A percentile compares a stretch with the other conserved stretches of the same genome.
These are phyloP conservation scores for Chamaedrilus cognettii DNA, from an alignment of 2,888 invertebrate genomes.

Conservation along the genomic window DNA sequence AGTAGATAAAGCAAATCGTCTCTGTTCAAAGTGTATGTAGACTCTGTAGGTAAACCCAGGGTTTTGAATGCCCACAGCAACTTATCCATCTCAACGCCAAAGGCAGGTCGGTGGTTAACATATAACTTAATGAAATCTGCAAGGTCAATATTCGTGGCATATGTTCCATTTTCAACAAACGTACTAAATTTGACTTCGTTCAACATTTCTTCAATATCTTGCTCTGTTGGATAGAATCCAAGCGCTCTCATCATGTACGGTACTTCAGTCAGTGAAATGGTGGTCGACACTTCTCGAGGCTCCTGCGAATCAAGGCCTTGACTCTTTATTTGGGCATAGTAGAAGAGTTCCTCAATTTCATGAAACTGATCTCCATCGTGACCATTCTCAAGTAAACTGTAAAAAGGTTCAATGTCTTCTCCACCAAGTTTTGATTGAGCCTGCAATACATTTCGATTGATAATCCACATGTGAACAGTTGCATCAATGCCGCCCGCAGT, in stretches of 20 bases:
- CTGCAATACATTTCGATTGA: slow-evolving; percentile 60
- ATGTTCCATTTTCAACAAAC: slow-evolving; percentile 61
- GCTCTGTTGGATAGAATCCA: slow-evolving; percentile 75
- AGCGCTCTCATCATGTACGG: slow-evolving; percentile 75
- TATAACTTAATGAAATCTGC: slow-evolving; percentile 60
- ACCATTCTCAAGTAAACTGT: slow-evolving; percentile 72
- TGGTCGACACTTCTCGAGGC: slow-evolving; percentile 66
- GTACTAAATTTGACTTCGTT: slow-evolving; percentile 61
- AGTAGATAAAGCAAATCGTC: slow-evolving; percentile 56
- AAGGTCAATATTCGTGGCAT: slow-evolving; percentile 67
- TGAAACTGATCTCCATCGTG: slow-evolving; percentile 71
- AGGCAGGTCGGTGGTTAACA: slow-evolving; percentile 59
- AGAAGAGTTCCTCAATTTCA: slow-evolving; percentile 76
- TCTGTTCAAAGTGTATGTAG: slow-evolving; percentile 46
- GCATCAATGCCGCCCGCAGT: slow-evolving; percentile 65
- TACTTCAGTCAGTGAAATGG: slow-evolving; percentile 69
- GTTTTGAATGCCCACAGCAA: slow-evolving; percentile 54
- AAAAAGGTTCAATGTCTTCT: slow-evolving; percentile 67
- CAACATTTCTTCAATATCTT: slow-evolving; percentile 65
- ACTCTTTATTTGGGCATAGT: slow-evolving; percentile 68
- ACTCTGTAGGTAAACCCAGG: slow-evolving; percentile 42
- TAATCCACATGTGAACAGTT: slow-evolving; percentile 66
- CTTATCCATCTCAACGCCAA: slow-evolving; percentile 56
- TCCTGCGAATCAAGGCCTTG: slow-evolving; percentile 72
- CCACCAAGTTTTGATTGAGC: slow-evolving; percentile 58